Evolutionary conservation across 2,797 vertebrate genomes (phyloP).

Genomic region (Craterocephalus amniculus): DNA sequence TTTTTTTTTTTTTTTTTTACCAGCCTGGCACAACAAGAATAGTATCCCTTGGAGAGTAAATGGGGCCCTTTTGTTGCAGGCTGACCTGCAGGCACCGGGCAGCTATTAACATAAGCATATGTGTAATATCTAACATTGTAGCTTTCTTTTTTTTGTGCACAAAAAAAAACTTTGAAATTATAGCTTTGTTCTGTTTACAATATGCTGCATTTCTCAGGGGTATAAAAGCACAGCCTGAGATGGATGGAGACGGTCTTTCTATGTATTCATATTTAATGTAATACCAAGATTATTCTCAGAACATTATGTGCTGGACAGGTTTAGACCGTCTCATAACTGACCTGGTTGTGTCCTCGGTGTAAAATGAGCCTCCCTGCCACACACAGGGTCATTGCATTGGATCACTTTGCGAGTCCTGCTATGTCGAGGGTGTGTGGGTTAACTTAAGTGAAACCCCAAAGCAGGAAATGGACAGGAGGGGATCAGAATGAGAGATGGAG

Average conservation of each 20-base stretch:
- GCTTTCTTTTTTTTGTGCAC: slow-evolving; percentile 62
- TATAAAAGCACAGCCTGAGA: slow-evolving; percentile 6
- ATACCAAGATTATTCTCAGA: slow-evolving; percentile 28
- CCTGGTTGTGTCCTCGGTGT: slow-evolving; percentile 54
- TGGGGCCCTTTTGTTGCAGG: slow-evolving; percentile 75
- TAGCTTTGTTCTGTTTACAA: slow-evolving; percentile 50
- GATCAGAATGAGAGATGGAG: slow-evolving; percentile 80
- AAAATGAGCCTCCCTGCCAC: slow-evolving; percentile 59
- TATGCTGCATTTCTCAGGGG: slow-evolving; percentile 28
- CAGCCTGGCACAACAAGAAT: slow-evolving; percentile 69
- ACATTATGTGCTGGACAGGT: slow-evolving; percentile 23
- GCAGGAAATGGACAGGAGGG: slow-evolving; percentile 82
- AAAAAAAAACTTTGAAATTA: slow-evolving; percentile 58
- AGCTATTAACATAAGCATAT: slow-evolving; percentile 76
- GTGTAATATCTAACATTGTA: slow-evolving; percentile 72
- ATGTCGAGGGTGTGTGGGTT: slow-evolving; percentile 62
- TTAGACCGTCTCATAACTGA: slow-evolving; percentile 37
- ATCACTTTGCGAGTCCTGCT: slow-evolving; percentile 55
- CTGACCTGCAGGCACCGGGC: slow-evolving; percentile 78
- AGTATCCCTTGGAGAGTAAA: slow-evolving; percentile 80
- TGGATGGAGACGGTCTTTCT: slow-evolving; percentile 34
- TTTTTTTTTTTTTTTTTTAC: slow-evolving; percentile 65
- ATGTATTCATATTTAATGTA: slow-evolving; percentile 61
- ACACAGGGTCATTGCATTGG: slow-evolving; percentile 62
- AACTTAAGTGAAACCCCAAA: slow-evolving; percentile 64